Base-by-base conservation (phyloP, 2,113 vertebrate species). In the Nipponia nippon region DNA sequence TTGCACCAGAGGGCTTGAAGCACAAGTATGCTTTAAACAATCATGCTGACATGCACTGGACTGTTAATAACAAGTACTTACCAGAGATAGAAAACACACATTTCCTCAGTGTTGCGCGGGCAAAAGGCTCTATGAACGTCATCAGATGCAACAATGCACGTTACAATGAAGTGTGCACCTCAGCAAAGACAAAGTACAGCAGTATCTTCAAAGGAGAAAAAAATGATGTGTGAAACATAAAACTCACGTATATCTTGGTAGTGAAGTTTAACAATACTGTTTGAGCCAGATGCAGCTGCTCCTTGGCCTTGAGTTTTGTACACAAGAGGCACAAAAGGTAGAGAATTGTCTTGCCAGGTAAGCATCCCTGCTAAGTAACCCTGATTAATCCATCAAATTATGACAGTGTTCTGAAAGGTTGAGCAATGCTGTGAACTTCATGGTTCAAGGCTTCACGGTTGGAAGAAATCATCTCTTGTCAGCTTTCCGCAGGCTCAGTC, bases 371-470 rank as follows among this genome's bases (percentile, higher is more conserved):
- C 87, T 96, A 91, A 95, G 70, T 69, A 95, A 85, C 66, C 70
- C 92, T 95, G 92, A 94, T 96, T 95, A 95, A 96, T 95, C 93
- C 85, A 90, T 96, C 95, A 96, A 90, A 83, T 91, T 80, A 93
- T 93, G 95, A 90, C 95, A 96, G 93, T 2, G 2, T 36, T 94
- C 83, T 79, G 87, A 96, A 95, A 91, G 84, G 87, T 91, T 95
- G 95, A 96, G 92, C 81, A 95, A 85, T 77, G 90, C 82, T 56
- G 34, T 0, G 0, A 87, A 70, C 84, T 87, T 94, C 87, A 93
- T 3, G 46, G 87, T 94, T 95, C 93, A 95, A 76, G 91, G 87
- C 87, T 96, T 94, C 91, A 44, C 81, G 58, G 78, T 56, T 49
- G 53, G 85, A 91, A 76, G 91, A 90, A 97, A 95, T 93, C 69